phyloP scores from a whole-genome alignment of 2,797 vertebrate species.

The Cirrhinus mrigala region DNA sequence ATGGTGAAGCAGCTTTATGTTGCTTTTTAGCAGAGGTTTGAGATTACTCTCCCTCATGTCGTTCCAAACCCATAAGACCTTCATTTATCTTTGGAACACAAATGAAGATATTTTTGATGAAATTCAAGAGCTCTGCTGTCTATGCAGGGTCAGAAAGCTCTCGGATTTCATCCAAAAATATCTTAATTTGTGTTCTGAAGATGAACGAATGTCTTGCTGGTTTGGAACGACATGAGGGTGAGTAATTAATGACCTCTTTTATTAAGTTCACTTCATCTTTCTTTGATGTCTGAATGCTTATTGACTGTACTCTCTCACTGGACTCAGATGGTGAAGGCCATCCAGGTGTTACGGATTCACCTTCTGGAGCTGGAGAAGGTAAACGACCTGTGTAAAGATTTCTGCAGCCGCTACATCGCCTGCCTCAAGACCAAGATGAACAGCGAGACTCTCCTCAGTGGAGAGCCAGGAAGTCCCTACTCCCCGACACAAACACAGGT shows the following conservation, averaged over 20 bases:
- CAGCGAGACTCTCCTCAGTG: constrained; percentile 86
- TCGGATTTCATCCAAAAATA: too few species aligned
- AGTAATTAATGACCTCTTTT: too few species aligned
- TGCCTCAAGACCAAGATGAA: constrained; percentile 91
- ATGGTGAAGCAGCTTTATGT: not conserved
- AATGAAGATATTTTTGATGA: too few species aligned
- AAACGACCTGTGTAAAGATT: constrained; percentile 88
- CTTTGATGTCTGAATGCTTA: not conserved
- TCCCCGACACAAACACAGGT: constrained; percentile 79
- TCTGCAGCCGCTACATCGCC: constrained; percentile 88
- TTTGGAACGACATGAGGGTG: too few species aligned
- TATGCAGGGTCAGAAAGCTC: too few species aligned
- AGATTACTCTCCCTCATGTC: too few species aligned
- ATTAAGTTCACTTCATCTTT: not conserved
- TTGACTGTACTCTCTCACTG: not conserved
- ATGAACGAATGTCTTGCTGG: too few species aligned
- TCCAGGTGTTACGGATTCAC: constrained; percentile 88
- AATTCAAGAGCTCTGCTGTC: too few species aligned
- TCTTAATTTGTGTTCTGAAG: too few species aligned
- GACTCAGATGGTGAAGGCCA: constrained; percentile 87
- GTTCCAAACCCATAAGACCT: too few species aligned
- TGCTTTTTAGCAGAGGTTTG: too few species aligned
- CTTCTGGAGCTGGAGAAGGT: constrained; percentile 88
- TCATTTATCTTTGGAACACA: too few species aligned
- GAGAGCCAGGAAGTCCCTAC: constrained; percentile 83